Evolutionary conservation across 2,113 vertebrate genomes (phyloP).

Genomic region (Ornithorhynchus anatinus): DNA sequence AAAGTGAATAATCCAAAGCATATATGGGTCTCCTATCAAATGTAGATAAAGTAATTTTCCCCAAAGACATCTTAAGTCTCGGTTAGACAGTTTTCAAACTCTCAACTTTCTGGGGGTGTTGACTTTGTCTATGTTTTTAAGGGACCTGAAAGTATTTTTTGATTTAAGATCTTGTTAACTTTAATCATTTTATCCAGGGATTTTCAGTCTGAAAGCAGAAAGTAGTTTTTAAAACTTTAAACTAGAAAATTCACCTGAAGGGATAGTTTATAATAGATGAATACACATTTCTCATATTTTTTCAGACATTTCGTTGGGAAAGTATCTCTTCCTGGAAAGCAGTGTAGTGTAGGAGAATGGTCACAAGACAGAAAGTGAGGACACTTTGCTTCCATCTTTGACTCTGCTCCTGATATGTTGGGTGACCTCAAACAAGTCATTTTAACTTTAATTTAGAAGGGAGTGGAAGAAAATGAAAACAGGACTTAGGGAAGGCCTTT

Average conservation of each 20-base stretch:
- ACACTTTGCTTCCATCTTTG: too few relatives aligned
- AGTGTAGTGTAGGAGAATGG: too few relatives aligned
- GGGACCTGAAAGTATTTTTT: neutral
- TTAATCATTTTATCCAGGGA: neutral
- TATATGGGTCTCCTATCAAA: neutral
- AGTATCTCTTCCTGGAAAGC: too few relatives aligned
- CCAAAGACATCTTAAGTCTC: neutral
- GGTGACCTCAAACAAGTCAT: too few relatives aligned
- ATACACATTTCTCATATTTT: too few relatives aligned
- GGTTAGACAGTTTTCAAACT: neutral
- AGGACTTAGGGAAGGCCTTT: too few relatives aligned
- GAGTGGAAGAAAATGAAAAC: too few relatives aligned
- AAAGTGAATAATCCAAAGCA: neutral
- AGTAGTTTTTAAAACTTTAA: neutral
- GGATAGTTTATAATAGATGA: neutral
- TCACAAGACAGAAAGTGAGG: too few relatives aligned
- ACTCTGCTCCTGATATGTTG: too few relatives aligned
- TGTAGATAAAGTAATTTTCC: neutral
- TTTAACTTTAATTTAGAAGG: too few relatives aligned
- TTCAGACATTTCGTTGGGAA: too few relatives aligned
- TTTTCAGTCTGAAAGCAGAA: neutral
- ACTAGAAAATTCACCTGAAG: neutral
- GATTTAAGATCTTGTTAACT: neutral
- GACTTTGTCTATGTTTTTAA: neutral
- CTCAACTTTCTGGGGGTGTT: neutral